phyloP scores from a whole-genome alignment of 2,888 invertebrate species.

The Oscheius sp. region DNA sequence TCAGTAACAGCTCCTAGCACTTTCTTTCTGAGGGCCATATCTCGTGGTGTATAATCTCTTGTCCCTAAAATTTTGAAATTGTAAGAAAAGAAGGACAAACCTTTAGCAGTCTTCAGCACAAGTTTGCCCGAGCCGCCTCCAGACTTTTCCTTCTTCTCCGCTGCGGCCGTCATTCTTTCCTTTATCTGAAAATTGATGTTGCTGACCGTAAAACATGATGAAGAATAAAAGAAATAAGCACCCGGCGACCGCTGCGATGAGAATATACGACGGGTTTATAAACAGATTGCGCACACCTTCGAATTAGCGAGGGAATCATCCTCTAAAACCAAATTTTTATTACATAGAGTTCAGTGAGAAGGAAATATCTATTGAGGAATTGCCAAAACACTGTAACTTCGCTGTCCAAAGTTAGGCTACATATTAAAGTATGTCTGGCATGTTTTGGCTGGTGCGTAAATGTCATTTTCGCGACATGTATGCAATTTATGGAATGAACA shows the following conservation, averaged over 20 bases:
- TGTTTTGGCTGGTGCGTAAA: background rate
- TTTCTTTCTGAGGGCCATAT: slow-evolving; percentile 86
- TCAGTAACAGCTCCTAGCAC: slow-evolving; percentile 84
- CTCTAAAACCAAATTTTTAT: slow-evolving; percentile 14
- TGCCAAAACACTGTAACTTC: background rate
- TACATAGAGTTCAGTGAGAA: background rate
- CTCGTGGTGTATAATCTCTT: slow-evolving; percentile 91
- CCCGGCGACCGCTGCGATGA: slow-evolving; percentile 67
- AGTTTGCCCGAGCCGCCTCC: slow-evolving; percentile 56
- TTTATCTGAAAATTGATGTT: slow-evolving; percentile 80
- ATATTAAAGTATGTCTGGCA: background rate
- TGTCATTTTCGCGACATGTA: too few relatives aligned
- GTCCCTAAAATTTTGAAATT: slow-evolving; percentile 77
- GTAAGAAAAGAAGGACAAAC: slow-evolving; percentile 36
- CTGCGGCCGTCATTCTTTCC: slow-evolving; percentile 85
- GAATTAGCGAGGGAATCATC: slow-evolving; percentile 37
- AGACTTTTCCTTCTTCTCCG: slow-evolving; percentile 84
- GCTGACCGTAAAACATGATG: background rate
- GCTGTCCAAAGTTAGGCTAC: background rate
- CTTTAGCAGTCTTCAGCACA: slow-evolving; percentile 70
- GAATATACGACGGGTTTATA: slow-evolving; percentile 52
- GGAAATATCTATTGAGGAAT: background rate
- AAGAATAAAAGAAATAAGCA: slow-evolving; percentile 33
- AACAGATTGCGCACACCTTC: slow-evolving; percentile 46
- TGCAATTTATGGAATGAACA: too few relatives aligned